Conservation (phyloP, 2,113 vertebrate genomes). For the Fukomys damarensis region DNA sequence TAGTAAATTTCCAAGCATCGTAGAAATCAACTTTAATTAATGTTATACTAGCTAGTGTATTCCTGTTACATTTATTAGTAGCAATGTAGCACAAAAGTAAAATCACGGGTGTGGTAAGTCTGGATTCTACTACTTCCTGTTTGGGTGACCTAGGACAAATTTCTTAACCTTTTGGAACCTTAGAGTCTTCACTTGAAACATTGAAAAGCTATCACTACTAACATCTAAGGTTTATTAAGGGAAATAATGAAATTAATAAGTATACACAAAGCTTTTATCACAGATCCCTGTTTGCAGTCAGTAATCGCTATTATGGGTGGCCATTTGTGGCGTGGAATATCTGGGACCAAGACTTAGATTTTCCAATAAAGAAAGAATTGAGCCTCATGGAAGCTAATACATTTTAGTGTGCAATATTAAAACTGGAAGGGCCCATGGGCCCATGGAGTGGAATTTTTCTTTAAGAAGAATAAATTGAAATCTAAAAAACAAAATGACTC, state of each 20-base stretch:
- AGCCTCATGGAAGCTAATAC: not conserved
- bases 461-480: not conserved
- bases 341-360: not conserved
- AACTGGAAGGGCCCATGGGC: not conserved
- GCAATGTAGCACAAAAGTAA: not conserved
- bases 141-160: not conserved
- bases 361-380: not conserved
- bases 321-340: not conserved
- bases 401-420: not conserved
- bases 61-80: not conserved
- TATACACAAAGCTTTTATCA: not conserved
- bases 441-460: not conserved
- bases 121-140: not conserved
- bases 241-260: not conserved
- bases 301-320: not conserved
- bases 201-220: not conserved
- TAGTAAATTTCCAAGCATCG: not conserved
- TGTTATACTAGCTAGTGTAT: not conserved
- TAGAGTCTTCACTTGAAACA: not conserved
- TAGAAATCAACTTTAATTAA: not conserved
- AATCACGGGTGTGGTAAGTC: not conserved
- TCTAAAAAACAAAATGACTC: not conserved
- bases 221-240: not conserved
- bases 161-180: not conserved
- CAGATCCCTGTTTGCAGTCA: not conserved